These are phyloP conservation scores for Ageneiosus marmoratus DNA, from an alignment of 2,113 vertebrate genomes.

Conservation along the genomic window DNA sequence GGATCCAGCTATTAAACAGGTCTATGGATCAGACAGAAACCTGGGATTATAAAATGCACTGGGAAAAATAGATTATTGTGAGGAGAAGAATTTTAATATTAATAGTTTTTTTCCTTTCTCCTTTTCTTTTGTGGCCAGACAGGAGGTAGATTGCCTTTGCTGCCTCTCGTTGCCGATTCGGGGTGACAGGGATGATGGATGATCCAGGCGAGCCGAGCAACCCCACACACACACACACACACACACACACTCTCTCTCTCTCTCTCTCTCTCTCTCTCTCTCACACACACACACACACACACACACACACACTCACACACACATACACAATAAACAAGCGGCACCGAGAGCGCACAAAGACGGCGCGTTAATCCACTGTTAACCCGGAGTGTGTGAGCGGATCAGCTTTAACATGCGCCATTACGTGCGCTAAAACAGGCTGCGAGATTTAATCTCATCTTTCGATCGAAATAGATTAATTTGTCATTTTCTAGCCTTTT, in stretches of 20 bases:
- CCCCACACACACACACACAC: constrained; percentile 70
- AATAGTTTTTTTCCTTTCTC: constrained; percentile 79
- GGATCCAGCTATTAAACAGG: not conserved
- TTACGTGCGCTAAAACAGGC: not conserved
- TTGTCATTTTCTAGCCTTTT: not conserved
- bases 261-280: constrained; percentile 87
- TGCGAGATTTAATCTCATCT: not conserved
- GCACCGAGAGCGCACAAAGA: constrained; percentile 49
- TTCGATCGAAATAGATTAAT: not conserved
- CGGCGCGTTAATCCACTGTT: constrained; percentile 66
- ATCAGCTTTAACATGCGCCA: constrained; percentile 13
- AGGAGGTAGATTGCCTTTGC: constrained; percentile 89
- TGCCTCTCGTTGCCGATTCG: constrained; percentile 87
- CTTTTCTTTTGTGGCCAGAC: constrained; percentile 73
- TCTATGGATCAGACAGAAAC: constrained; percentile 64
- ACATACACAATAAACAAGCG: constrained; percentile 53
- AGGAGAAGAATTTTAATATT: constrained; percentile 87
- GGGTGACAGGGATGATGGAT: constrained; percentile 98
- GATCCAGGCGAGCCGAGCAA: constrained; percentile 84
- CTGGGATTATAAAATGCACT: constrained; percentile 70
- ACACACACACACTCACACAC: constrained; percentile 47
- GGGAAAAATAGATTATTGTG: constrained; percentile 70
- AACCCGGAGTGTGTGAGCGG: constrained; percentile 54
- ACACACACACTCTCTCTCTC: constrained; percentile 48
- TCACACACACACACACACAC: not conserved